Base-by-base conservation (phyloP, 2,113 vertebrate species). In the Pseudorectes ferrugineus region DNA sequence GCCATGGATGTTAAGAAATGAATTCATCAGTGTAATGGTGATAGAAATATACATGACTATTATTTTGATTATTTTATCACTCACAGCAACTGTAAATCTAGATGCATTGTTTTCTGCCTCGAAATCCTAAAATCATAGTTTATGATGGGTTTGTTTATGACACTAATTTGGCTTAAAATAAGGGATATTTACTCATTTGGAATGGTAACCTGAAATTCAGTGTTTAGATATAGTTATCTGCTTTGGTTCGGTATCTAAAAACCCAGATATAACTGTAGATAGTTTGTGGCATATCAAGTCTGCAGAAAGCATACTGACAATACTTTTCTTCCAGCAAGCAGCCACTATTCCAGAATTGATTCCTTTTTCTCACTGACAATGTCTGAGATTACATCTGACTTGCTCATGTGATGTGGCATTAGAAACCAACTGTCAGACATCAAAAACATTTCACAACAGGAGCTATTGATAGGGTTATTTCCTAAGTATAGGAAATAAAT, bases 391-490 rank as follows among this genome's bases (percentile, higher is more conserved):
- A 92, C 71, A 94, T 97, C 96, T 97, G 95, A 85, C 82, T 95
- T 77, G 77, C 80, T 95, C 96, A 97, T 88, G 93, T 98, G 97
- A 97, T 48, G 15, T 83, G 71, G 92, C 89, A 95, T 94, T 84
- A 97, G 96, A 96, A 97, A 96, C 92, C 94, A 97, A 92, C 85
- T 87, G 86, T 95, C 92, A 94, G 95, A 97, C 95, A 96, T 96
- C 88, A 77, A 97, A 97, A 97, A 65, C 89, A 96, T 98, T 97
- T 97, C 95, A 96, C 97, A 97, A 97, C 93, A 97, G 95, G 68
- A 97, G 95, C 91, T 92, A 97, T 91, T 97, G 94, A 97, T 51
- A 89, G 92, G 92, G 80, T 81, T 96, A 91, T 78, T 97, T 96
- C 92, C 94, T 51, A 74, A 67, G 55, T 86, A 93, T 67, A 97